phyloP scores from a whole-genome alignment of 2,797 vertebrate species.

The Coilia nasus region DNA sequence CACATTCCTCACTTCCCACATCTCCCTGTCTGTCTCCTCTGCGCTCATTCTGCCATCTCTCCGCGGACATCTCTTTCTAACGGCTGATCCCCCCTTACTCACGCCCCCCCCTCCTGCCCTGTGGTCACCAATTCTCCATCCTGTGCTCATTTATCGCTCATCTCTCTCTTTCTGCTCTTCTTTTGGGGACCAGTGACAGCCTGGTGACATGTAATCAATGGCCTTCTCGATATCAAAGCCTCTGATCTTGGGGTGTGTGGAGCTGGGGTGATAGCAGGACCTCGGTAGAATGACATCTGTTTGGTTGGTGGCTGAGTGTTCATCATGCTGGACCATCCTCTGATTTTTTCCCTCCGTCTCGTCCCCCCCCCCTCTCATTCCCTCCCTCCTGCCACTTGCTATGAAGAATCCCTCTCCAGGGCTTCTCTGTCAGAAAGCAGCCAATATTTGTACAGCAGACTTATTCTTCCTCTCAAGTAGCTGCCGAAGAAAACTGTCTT shows the following conservation, averaged over 20 bases:
- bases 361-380: neutral
- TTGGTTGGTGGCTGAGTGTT: constrained; percentile 50
- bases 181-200: constrained; percentile 42
- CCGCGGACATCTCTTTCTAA: neutral
- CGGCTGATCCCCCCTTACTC: neutral
- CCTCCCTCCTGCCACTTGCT: constrained; percentile 23
- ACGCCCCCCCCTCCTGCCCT: neutral
- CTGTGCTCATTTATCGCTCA: neutral
- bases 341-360: constrained; percentile 5
- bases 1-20: neutral
- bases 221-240: constrained; percentile 41
- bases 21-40: neutral
- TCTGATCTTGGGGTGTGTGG: constrained; percentile 38
- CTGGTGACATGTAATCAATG: constrained; percentile 43
- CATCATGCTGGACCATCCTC: constrained; percentile 51
- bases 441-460: constrained; percentile 71
- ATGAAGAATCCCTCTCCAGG: constrained; percentile 58
- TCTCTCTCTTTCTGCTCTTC: constrained; percentile 30
- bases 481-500: neutral
- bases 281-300: constrained; percentile 57
- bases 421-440: constrained; percentile 82
- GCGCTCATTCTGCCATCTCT: neutral
- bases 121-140: neutral
- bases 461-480: constrained; percentile 33
- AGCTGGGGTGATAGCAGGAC: constrained; percentile 48